Conservation (phyloP, 2,888 invertebrate species). For the Ischnus inquisitorius region DNA sequence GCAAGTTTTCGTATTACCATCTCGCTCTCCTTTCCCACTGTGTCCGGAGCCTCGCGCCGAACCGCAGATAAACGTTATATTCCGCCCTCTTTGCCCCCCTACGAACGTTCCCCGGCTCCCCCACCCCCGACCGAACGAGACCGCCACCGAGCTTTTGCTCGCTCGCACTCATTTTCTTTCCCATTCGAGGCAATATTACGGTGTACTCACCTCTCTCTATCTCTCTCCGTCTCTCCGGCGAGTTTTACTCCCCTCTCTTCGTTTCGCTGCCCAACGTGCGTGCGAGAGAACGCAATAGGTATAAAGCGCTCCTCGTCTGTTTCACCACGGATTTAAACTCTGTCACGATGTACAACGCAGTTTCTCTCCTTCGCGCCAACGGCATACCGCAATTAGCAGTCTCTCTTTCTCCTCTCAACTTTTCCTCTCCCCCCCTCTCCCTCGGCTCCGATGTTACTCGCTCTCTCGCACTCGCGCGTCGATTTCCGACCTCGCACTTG, state of each 20-base stretch:
- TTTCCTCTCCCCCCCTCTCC: conserved; percentile 1
- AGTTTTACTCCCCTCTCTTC: conserved; percentile 46
- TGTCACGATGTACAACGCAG: conserved; percentile 34
- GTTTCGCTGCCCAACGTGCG: neutral
- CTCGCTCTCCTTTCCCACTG: conserved; percentile 32
- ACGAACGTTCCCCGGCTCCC: too few species aligned
- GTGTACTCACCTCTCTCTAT: too few species aligned
- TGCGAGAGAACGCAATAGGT: too few species aligned
- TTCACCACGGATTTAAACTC: conserved; percentile 55
- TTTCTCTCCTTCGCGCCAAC: conserved; percentile 34
- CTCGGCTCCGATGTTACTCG: neutral
- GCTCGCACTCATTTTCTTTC: conserved; percentile 57
- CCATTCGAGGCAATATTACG: conserved; percentile 40
- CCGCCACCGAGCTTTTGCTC: conserved; percentile 31
- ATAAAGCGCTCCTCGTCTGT: conserved; percentile 10
- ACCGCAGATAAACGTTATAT: conserved; percentile 58
- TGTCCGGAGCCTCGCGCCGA: conserved; percentile 18
- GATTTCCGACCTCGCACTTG: conserved; percentile 52
- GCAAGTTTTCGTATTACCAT: conserved; percentile 49
- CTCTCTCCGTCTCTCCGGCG: conserved; percentile 46
- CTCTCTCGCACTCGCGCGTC: conserved; percentile 51
- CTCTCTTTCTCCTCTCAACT: conserved; percentile 21
- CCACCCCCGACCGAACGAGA: conserved; percentile 44
- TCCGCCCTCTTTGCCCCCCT: conserved; percentile 41
- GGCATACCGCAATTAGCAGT: conserved; percentile 16